phyloP scores from a whole-genome alignment of 2,797 vertebrate species.

The Sebastiscus tertius region DNA sequence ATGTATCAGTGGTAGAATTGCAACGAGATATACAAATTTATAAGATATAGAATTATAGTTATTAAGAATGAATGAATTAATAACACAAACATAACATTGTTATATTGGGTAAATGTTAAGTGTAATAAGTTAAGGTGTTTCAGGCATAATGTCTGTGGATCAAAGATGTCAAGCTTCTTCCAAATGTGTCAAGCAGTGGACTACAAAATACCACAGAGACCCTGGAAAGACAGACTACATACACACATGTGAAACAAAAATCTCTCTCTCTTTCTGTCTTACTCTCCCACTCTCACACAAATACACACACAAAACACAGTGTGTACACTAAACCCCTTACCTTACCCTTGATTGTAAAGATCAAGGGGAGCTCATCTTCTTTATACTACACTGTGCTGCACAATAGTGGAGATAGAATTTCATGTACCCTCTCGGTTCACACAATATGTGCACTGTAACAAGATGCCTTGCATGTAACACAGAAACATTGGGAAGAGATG shows the following conservation, averaged over 20 bases:
- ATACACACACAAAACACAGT: not conserved
- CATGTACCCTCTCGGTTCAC: constrained; percentile 37
- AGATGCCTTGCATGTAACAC: constrained; percentile 24
- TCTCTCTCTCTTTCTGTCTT: not conserved
- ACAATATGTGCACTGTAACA: constrained; percentile 47
- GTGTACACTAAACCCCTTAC: not conserved
- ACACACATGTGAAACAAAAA: not conserved
- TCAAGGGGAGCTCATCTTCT: not conserved
- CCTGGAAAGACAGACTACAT: not conserved
- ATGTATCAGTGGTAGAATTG: too few species aligned
- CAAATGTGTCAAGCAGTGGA: not conserved
- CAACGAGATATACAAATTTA: too few species aligned
- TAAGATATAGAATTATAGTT: not conserved
- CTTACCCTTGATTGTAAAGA: not conserved
- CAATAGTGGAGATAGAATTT: constrained; percentile 45
- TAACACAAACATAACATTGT: not conserved
- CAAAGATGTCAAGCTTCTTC: not conserved
- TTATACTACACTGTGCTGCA: constrained; percentile 24
- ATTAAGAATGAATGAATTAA: not conserved
- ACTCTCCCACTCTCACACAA: not conserved
- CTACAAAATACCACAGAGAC: not conserved
- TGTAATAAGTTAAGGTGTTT: not conserved
- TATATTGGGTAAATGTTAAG: not conserved
- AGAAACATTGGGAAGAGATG: constrained; percentile 10
- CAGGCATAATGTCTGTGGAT: not conserved